Conservation (phyloP, 2,797 vertebrate species). For the Bufotes viridis region DNA sequence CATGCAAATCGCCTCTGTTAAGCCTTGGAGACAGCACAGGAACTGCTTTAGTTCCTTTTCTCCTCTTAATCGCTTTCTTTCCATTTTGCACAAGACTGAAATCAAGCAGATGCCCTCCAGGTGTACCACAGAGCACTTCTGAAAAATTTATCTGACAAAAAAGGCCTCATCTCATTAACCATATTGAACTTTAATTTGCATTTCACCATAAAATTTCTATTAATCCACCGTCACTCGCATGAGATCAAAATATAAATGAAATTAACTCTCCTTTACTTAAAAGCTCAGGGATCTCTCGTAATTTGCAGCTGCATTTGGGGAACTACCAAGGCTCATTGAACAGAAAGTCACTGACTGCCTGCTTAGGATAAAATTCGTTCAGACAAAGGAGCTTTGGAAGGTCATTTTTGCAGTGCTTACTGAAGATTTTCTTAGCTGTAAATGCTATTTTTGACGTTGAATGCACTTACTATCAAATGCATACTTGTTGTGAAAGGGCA, state of each 20-base stretch:
- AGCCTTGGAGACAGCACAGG: slow-evolving; percentile 35
- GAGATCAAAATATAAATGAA: slow-evolving; percentile 64
- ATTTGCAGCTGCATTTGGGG: slow-evolving; percentile 65
- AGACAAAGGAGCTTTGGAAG: slow-evolving; percentile 65
- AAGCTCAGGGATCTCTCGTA: slow-evolving; percentile 67
- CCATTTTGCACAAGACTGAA: slow-evolving; percentile 31
- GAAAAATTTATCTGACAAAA: slow-evolving; percentile 53
- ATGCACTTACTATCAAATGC: slow-evolving; percentile 67
- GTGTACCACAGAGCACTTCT: slow-evolving; percentile 55
- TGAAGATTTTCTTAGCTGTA: slow-evolving; percentile 68
- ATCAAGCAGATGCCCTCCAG: slow-evolving; percentile 59
- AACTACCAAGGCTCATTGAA: slow-evolving; percentile 65
- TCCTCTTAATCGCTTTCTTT: slow-evolving; percentile 43
- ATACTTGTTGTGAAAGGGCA: slow-evolving; percentile 66
- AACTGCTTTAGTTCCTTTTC: slow-evolving; percentile 3
- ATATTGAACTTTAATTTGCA: slow-evolving; percentile 58
- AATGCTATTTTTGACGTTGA: slow-evolving; percentile 69
- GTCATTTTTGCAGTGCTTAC: slow-evolving; percentile 66
- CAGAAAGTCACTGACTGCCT: slow-evolving; percentile 59
- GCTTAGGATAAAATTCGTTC: slow-evolving; percentile 53
- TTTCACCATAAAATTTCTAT: slow-evolving; percentile 38
- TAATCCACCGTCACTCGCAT: slow-evolving; percentile 62
- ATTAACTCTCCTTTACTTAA: slow-evolving; percentile 69
- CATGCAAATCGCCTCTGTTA: slow-evolving; percentile 48
- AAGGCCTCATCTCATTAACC: slow-evolving; percentile 64